Percentiles rank a stretch among this genome's conserved stretches.
Conservation (phyloP, 2,113 vertebrate genomes). For the Leucosticte australis region DNA sequence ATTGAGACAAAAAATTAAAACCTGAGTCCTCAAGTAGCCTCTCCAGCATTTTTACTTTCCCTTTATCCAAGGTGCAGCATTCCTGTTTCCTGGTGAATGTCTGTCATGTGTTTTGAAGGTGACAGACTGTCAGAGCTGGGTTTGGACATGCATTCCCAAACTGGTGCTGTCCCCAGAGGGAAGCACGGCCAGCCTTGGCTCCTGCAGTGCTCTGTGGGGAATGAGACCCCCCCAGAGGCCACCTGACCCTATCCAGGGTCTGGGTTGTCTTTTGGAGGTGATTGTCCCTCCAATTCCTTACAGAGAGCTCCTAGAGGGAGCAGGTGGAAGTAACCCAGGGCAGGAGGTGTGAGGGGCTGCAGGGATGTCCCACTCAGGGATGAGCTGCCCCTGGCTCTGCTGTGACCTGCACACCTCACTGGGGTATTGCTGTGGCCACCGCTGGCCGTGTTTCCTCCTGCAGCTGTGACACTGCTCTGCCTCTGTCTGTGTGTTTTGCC, state of each 20-base stretch:
- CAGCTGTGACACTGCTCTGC: not conserved
- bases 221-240: not conserved
- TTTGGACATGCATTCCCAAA: not conserved
- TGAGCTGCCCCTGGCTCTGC: not conserved
- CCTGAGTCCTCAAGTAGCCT: not conserved
- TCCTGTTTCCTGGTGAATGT: not conserved
- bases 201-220: fast-evolving
- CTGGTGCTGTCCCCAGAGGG: not conserved
- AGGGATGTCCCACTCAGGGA: not conserved
- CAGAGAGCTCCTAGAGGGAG: not conserved
- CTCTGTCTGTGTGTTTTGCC: conserved; percentile 8
- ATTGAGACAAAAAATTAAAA: not conserved
- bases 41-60: not conserved
- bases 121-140: not conserved
- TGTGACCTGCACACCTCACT: not conserved
- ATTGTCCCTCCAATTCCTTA: not conserved
- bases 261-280: not conserved
- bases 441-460: not conserved
- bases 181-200: not conserved
- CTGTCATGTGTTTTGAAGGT: not conserved
- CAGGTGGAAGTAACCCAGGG: not conserved
- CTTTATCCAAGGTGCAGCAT: not conserved
- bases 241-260: not conserved
- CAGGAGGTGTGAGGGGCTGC: not conserved
- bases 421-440: fast-evolving